phyloP scores from a whole-genome alignment of 1,140 invertebrate genomes.

The Megathymus violae region DNA sequence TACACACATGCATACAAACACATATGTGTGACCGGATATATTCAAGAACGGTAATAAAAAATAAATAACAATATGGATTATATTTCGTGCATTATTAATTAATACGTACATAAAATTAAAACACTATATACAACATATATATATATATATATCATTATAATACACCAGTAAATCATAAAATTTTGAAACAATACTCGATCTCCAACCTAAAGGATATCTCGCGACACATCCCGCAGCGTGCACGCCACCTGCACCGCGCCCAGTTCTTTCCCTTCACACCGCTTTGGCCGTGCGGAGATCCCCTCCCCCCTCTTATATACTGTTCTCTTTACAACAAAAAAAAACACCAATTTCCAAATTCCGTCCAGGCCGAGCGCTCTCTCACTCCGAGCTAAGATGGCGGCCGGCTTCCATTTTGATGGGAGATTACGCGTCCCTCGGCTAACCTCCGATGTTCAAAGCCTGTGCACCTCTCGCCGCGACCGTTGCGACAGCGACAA shows the following conservation, averaged over 20 bases:
- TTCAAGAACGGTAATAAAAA: no score
- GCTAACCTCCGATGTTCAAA: constrained; percentile 62
- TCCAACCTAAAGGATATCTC: constrained; percentile 44
- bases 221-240: constrained; percentile 50
- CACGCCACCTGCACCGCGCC: constrained; percentile 42
- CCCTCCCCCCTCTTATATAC: constrained; percentile 79
- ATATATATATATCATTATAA: no score
- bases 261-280: constrained; percentile 81
- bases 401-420: constrained; percentile 81
- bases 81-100: no score
- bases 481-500: constrained; percentile 38
- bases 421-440: constrained; percentile 75
- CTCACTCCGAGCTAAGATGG: constrained; percentile 82
- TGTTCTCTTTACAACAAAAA: constrained; percentile 81
- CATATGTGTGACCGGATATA: no score
- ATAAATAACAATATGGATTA: no score
- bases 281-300: constrained; percentile 72
- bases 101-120: no score
- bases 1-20: no score
- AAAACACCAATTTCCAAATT: constrained; percentile 83
- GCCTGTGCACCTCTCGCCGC: constrained; percentile 55
- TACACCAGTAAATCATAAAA: no score
- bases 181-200: neutral
- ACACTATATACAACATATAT: no score
- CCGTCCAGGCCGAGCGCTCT: constrained; percentile 73